Conservation (phyloP, 2,113 vertebrate genomes). For the Pterocles burchelli region DNA sequence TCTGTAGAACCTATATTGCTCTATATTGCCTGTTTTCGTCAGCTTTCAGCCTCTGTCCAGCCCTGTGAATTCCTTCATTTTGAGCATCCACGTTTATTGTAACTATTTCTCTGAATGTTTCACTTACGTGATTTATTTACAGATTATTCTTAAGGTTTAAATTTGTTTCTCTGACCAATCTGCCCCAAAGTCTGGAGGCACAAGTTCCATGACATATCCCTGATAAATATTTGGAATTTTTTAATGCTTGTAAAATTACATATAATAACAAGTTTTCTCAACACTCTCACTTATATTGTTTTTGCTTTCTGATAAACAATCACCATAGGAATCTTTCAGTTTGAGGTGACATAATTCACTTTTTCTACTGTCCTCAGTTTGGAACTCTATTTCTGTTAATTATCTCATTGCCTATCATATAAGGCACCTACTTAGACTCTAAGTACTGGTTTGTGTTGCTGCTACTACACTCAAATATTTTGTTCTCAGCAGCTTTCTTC, state of each 20-base stretch:
- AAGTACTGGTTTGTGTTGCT: background rate
- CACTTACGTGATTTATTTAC: background rate
- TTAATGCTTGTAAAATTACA: background rate
- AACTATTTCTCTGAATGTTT: background rate
- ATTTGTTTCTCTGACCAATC: background rate
- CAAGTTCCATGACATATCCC: background rate
- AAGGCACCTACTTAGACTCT: background rate
- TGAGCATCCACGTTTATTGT: background rate
- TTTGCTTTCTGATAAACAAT: background rate
- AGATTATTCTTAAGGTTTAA: background rate
- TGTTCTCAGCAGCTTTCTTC: background rate
- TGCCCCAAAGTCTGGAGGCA: background rate
- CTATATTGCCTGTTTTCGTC: background rate
- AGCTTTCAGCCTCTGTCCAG: background rate
- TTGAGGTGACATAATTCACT: background rate
- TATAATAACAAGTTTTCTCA: background rate
- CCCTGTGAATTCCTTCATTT: background rate
- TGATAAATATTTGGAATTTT: background rate
- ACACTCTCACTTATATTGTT: background rate
- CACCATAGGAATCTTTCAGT: background rate
- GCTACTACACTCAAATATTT: background rate
- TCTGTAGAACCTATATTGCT: background rate
- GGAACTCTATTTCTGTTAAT: background rate
- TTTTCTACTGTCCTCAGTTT: background rate
- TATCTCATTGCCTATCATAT: background rate